Evolutionary conservation across 2,797 vertebrate species (phyloP).

Genomic region (Gobio occitaniae): DNA sequence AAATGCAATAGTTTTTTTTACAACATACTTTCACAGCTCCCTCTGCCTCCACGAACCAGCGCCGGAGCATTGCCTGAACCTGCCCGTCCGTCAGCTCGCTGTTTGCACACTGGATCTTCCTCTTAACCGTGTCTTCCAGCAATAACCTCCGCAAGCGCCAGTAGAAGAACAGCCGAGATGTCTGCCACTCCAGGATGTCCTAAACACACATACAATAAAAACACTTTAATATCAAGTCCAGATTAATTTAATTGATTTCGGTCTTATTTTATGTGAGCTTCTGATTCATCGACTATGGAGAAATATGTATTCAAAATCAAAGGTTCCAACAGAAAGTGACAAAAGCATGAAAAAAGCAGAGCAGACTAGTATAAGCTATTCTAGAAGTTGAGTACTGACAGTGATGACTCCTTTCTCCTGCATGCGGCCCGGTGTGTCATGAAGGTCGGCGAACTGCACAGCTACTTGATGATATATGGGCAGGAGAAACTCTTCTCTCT

Average conservation of each 20-base stretch:
- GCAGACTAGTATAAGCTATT: neutral
- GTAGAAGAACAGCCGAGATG: constrained; percentile 94
- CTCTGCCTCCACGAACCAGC: constrained; percentile 97
- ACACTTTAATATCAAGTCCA: neutral
- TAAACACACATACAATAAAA: constrained; percentile 61
- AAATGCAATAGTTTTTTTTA: neutral
- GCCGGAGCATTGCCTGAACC: constrained; percentile 95
- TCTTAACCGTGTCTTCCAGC: constrained; percentile 89
- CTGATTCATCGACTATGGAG: neutral
- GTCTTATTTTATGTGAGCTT: neutral
- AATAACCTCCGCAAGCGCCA: constrained; percentile 93
- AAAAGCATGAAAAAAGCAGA: neutral
- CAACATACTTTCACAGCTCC: constrained; percentile 93
- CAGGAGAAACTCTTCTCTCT: constrained; percentile 92
- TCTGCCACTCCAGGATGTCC: constrained; percentile 95
- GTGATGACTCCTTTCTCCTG: constrained; percentile 97
- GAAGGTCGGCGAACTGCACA: constrained; percentile 95
- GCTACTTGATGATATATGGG: constrained; percentile 98
- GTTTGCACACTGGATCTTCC: constrained; percentile 92
- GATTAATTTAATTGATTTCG: neutral
- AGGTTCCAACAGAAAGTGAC: neutral
- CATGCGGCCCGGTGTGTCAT: constrained; percentile 97
- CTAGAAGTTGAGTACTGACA: constrained; percentile 76
- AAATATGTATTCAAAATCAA: neutral
- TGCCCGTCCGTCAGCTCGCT: constrained; percentile 94